A percentile compares a stretch with the other conserved stretches of the same genome.
These are phyloP conservation scores for Myotis myotis DNA, from an alignment of 2,797 vertebrate species.

Conservation along the genomic window DNA sequence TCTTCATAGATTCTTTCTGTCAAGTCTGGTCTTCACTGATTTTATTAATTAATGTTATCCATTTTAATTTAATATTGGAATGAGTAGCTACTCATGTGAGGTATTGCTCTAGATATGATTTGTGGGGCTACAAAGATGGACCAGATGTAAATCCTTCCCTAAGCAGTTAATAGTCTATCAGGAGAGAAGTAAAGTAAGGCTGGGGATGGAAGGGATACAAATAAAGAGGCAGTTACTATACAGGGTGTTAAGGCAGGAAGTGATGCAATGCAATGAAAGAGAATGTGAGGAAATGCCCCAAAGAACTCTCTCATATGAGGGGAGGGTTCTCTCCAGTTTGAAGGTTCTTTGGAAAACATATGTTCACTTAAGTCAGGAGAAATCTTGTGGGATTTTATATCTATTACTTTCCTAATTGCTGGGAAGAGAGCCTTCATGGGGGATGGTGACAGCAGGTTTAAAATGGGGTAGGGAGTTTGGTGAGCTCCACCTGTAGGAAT, in stretches of 20 bases:
- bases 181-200: not conserved
- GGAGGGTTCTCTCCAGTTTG: not conserved
- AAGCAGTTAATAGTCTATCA: not conserved
- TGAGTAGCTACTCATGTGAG: not conserved
- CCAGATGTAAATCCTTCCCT: not conserved
- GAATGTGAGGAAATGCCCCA: not conserved
- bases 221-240: not conserved
- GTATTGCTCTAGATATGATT: not conserved
- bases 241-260: not conserved
- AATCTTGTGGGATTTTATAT: conserved; percentile 17
- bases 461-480: not conserved
- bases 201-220: not conserved
- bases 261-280: not conserved
- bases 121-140: not conserved
- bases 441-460: not conserved
- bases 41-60: not conserved
- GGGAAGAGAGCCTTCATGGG: not conserved
- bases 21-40: not conserved
- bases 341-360: not conserved
- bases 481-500: not conserved
- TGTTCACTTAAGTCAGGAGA: not conserved
- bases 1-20: not conserved
- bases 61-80: conserved; percentile 11
- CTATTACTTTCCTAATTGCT: conserved; percentile 6
- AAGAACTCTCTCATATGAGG: not conserved